These are phyloP conservation scores for Neodon shergylaensis DNA, from an alignment of 2,113 vertebrate genomes.

Conservation along the genomic window DNA sequence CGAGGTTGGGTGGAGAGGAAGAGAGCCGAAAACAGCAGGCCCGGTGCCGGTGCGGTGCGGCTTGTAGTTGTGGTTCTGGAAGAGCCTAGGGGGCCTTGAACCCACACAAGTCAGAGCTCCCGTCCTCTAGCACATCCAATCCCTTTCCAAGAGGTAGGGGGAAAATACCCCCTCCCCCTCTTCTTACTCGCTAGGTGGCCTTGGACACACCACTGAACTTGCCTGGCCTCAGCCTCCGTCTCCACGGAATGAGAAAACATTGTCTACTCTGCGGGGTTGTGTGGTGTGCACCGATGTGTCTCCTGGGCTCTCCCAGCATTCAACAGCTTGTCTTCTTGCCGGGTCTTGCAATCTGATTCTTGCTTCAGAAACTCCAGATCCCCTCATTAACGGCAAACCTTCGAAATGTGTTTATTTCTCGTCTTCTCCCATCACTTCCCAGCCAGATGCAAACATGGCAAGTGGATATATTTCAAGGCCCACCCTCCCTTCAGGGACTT, in stretches of 20 bases:
- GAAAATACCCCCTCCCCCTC: background rate
- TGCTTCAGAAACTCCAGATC: conserved; percentile 4
- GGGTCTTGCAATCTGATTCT: background rate
- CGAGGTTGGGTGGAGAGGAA: background rate
- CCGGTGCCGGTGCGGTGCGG: too few species aligned
- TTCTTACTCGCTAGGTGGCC: background rate
- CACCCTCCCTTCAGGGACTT: background rate
- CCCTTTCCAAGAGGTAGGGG: background rate
- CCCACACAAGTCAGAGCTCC: background rate
- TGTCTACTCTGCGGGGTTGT: too few species aligned
- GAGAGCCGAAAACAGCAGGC: background rate
- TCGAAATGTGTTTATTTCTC: background rate
- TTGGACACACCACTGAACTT: background rate
- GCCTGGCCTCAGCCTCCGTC: background rate
- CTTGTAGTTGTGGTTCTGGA: background rate
- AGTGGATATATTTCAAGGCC: background rate
- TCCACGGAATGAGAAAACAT: background rate
- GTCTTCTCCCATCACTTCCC: background rate
- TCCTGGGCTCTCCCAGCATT: background rate
- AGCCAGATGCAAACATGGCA: background rate
- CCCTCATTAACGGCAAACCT: background rate
- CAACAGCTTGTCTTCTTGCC: background rate
- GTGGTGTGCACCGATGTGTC: accelerated
- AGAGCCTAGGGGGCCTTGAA: background rate
- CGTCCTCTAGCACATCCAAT: accelerated